Evolutionary conservation across 2,113 vertebrate species (phyloP), one percentile per base, ranked within the genome.

Genomic region (Odobenus rosmarus): DNA sequence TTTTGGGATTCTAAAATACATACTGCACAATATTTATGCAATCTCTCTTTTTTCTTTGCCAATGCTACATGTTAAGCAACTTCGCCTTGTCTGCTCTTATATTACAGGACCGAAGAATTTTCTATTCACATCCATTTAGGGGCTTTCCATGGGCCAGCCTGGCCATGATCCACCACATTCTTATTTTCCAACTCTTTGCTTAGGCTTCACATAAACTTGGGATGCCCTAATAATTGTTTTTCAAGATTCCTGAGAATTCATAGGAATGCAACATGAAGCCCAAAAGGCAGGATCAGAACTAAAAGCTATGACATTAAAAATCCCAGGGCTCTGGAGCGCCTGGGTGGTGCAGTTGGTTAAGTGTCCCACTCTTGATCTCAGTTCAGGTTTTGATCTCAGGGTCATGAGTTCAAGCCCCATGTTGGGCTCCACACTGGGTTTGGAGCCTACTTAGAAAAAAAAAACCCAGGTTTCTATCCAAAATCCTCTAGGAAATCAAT

Each of bases 1-100:
- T 53, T 77, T 49, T 91, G 57, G 61, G 69, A 19, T n/a, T 88
- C 79, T 72, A 46, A 91, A 62, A 51, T 46, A 36, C 33, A 76
- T 53, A 85, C 36, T 82, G 4, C 9, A 57, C 51, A 57, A 15
- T 76, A 24, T 77, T 88, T 74, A 69, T 7, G 18, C 21, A 85
- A 84, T 69, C 51, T 93, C 49, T 88, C 53, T 94, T 33, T 85
- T 46, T 39, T 72, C 36, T 64, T 64, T 95, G 91, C 88, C 57
- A 57, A 18, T 49, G 39, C 24, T 61, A 23, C 61, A 49, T 28
- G 46, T 80, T 96, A 88, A 74, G 64, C 57, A 96, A 85, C 59
- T 61, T 94, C 55, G 24, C 33, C 87, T 88, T 71, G 76, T 64
- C 77, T 91, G n/a, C 16, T 87, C 92, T 86, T 79, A 14, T 16